A percentile compares a stretch with the other conserved stretches of the same genome.
These are phyloP conservation scores for Amblyteles armatorius DNA, from an alignment of 2,888 invertebrate genomes.

Conservation along the genomic window DNA sequence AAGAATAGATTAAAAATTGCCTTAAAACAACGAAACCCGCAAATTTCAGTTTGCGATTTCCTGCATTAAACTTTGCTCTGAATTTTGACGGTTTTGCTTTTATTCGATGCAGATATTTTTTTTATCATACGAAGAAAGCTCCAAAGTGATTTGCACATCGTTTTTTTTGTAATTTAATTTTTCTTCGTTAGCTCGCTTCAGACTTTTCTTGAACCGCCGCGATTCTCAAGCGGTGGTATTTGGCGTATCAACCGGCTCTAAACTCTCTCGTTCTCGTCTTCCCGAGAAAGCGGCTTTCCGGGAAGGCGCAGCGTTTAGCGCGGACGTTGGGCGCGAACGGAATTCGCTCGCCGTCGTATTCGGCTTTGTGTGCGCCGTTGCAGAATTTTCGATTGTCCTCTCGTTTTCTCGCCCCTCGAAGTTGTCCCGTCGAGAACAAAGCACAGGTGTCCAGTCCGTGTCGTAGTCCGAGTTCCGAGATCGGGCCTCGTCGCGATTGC, in stretches of 20 bases:
- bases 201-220: constrained; percentile 32
- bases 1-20: no score
- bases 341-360: constrained; percentile 59
- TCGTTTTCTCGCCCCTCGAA: neutral
- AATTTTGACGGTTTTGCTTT: no score
- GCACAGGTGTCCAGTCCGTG: neutral
- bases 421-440: neutral
- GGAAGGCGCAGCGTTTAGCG: constrained; percentile 61
- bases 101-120: no score
- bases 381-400: neutral
- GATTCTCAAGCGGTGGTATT: neutral
- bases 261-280: constrained; percentile 66
- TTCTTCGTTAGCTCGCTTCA: no score
- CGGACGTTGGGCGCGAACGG: constrained; percentile 56
- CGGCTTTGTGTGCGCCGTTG: neutral
- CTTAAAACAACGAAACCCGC: no score
- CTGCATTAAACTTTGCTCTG: no score
- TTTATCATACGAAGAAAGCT: no score
- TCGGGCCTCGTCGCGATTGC: neutral
- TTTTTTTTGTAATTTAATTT: no score
- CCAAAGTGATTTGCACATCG: no score
- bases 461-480: neutral
- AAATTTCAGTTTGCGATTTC: no score
- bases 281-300: constrained; percentile 71
- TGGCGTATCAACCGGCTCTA: neutral